Evolutionary conservation across 2,888 invertebrate genomes (phyloP), one percentile per base, ranked within the genome.

Genomic region (Thymelicus acteon): DNA sequence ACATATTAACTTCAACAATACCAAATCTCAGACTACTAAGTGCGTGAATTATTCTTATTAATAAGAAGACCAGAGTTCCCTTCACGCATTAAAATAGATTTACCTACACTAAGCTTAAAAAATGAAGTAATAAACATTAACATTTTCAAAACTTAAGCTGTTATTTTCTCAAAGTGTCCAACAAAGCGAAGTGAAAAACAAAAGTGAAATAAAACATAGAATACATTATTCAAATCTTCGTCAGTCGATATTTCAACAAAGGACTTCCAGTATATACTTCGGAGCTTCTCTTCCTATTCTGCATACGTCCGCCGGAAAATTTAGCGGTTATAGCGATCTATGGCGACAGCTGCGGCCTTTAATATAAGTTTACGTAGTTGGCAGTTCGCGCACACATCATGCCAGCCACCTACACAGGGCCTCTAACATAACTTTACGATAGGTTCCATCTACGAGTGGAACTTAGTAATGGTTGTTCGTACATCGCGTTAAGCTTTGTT

Each of bases 291-390:
- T 52, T 52, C 8, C 0, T 52, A 52, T 52, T 52, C 52, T 52
- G 52, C 52, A 52, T 52, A 8, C 52, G 52, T 52, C 19, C 52
- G 15, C 52, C 6, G 7, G 52, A 52, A 19, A 52, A 52, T 52
- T 52, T 52, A 12, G 52, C 52, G 52, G 52, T 52, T 52, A 52
- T 19, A 19, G 19, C 15, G 52, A 15, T 52, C 52, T 52, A 52
- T 19, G 52, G 15, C 52, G 52, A n/a, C 52, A 52, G 52, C 52
- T 52, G 52, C 2, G 52, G 19, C 15, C 19, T 52, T 52, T 52
- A 52, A 52, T 52, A 52, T 52, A 52, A 52, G 52, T 52, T 52
- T 52, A 52, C 19, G 52, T 52, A 52, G 52, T 52, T 52, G 7
- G 52, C 52, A 52, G 52, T 52, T 19, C 52, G 15, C 19, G 19